A percentile compares a stretch with the other conserved stretches of the same genome.
Evolutionary conservation across 92 coral and sea anemone species (phyloP).

Genomic region (Anthopleura xanthogrammica): DNA sequence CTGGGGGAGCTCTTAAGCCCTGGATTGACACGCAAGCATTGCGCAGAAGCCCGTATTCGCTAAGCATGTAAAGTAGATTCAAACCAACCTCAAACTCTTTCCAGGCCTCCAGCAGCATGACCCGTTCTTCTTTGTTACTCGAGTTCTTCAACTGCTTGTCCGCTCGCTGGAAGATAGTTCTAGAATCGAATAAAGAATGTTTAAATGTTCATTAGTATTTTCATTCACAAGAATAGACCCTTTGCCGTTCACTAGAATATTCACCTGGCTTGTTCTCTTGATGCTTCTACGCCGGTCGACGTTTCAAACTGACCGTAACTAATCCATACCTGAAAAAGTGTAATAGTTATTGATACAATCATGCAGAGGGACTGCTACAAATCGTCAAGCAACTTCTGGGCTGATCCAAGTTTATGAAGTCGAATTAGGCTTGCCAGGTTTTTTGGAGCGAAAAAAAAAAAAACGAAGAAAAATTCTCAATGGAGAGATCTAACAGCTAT

Average conservation of each 20-base stretch:
- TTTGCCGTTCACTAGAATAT: neutral
- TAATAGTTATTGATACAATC: neutral
- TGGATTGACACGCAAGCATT: neutral
- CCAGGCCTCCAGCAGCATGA: constrained; percentile 95
- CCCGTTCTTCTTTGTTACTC: constrained; percentile 92
- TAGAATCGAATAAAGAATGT: constrained; percentile 11
- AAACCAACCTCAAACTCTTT: constrained; percentile 86
- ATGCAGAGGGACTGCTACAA: neutral
- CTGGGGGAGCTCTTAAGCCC: neutral
- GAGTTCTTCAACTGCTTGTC: constrained; percentile 71
- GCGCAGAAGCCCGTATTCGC: neutral
- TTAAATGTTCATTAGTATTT: neutral
- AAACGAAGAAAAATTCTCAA: too few species aligned
- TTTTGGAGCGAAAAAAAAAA: too few species aligned
- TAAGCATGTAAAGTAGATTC: neutral
- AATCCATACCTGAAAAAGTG: constrained; percentile 78
- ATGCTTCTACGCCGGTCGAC: constrained; percentile 65
- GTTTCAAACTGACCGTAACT: constrained; percentile 97
- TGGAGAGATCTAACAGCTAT: neutral
- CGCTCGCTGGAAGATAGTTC: constrained; percentile 86
- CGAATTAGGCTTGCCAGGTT: too few species aligned
- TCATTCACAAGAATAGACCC: neutral
- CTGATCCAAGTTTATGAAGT: too few species aligned
- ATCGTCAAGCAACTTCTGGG: neutral
- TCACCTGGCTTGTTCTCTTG: constrained; percentile 81